Base-by-base conservation (phyloP, 2,113 vertebrate species). In the Amphilophus citrinellus region DNA sequence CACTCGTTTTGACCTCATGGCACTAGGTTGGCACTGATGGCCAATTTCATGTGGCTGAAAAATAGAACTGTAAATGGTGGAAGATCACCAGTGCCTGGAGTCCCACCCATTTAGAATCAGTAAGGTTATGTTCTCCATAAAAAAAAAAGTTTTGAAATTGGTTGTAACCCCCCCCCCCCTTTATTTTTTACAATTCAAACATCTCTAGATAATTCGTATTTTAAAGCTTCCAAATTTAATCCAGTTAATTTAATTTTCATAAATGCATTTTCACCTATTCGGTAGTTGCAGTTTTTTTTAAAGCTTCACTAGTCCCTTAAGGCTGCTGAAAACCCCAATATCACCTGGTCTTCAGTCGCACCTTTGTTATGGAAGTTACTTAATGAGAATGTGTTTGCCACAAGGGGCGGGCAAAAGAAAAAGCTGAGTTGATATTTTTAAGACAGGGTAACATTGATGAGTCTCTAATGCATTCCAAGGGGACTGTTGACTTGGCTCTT, bases 381-480 rank as follows among this genome's bases (percentile, higher is more conserved):
- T 93, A 95, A 95, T 94, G 95, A 95, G 93, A 93, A 84, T 60
- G 35, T 79, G 87, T 90, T 91, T 84, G 76, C 90, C 93, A 92
- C 88, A n/a, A 88, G 95, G 93, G 92, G 90, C 77, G 84, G 80
- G 75, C 68, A 61, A 82, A 90, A 76, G 75, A 95, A 95, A 94
- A 66, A 92, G 95, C 95, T 95, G 95, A 96, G 90, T 47, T 53
- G 87, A 92, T 92, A 83, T 85, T 96, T 95, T 91, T 86, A 90
- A 90, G 89, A 86, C 66, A 60, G 76, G 37, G 59, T 83, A 91
- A 92, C 90, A 57, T 87, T 94, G 92, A 93, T 88, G 87, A 92
- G 92, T 92, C 93, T 93, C 91, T 92, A 89, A 95, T 93, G 93
- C 89, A 92, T 93, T 95, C 88, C 88, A 89, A 92, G 68, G 91